Evolutionary conservation across 2,888 invertebrate species (phyloP).

Genomic region (Brenthis hecate): DNA sequence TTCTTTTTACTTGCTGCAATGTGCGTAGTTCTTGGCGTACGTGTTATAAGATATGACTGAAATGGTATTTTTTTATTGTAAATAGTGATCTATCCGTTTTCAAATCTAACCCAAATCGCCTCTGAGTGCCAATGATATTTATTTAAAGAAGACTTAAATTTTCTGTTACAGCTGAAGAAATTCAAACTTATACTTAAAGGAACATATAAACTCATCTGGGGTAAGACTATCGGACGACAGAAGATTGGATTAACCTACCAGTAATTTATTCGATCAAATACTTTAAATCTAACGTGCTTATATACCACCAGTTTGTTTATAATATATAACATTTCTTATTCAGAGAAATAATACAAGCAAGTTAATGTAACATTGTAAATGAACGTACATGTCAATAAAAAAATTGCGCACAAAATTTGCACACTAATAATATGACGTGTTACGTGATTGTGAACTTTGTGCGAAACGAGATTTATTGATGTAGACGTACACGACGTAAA

Average conservation of each 20-base stretch:
- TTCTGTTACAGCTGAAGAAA: slow-evolving; percentile 37
- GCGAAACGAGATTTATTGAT: not conserved
- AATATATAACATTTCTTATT: slow-evolving; percentile 6
- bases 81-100: no score
- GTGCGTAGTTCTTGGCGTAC: no score
- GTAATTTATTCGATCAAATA: slow-evolving; percentile 21
- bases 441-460: not conserved
- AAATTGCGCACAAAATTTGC: no score
- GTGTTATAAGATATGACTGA: no score
- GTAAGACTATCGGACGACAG: slow-evolving; percentile 14
- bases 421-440: not conserved
- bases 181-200: slow-evolving; percentile 23
- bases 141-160: slow-evolving; percentile 14
- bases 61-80: no score
- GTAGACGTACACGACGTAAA: not conserved
- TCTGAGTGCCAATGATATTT: not conserved
- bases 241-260: slow-evolving; percentile 7
- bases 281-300: slow-evolving; percentile 11
- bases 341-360: not conserved
- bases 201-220: slow-evolving; percentile 13
- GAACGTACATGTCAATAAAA: no score
- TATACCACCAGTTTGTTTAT: slow-evolving; percentile 3
- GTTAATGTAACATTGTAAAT: no score
- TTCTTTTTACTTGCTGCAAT: no score
- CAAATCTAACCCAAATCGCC: not conserved